phyloP scores from a whole-genome alignment of 2,113 vertebrate species.

The Gymnorhina tibicen region DNA sequence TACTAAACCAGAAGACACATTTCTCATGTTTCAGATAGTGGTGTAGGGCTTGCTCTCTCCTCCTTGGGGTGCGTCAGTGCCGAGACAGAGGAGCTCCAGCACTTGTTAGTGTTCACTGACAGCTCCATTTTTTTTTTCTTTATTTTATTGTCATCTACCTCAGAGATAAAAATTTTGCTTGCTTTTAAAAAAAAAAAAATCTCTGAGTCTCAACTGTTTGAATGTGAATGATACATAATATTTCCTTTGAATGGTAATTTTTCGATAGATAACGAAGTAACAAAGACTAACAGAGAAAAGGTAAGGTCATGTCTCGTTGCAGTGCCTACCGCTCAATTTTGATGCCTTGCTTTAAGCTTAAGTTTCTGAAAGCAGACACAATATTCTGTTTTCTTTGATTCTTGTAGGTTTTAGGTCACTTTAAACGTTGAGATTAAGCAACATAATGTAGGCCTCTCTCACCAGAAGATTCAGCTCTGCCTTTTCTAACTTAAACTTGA shows the following conservation, averaged over 20 bases:
- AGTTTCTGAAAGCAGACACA: slow-evolving; percentile 34
- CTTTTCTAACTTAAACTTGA: slow-evolving; percentile 31
- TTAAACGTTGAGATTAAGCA: slow-evolving; percentile 41
- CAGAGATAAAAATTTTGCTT: slow-evolving; percentile 25
- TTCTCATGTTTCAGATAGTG: neutral
- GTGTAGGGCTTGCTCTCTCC: slow-evolving; percentile 48
- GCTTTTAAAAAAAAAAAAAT: neutral
- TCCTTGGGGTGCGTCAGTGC: neutral
- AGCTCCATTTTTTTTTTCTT: neutral
- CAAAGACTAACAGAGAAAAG: slow-evolving; percentile 45
- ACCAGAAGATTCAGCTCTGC: neutral
- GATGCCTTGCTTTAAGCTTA: slow-evolving; percentile 44
- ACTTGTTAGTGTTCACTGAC: neutral
- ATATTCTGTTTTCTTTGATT: slow-evolving; percentile 18
- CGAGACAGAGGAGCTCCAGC: neutral
- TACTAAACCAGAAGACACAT: neutral
- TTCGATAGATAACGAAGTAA: slow-evolving; percentile 43
- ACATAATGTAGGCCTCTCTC: slow-evolving; percentile 40
- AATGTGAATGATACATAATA: slow-evolving; percentile 45
- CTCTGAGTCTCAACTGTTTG: slow-evolving; percentile 38
- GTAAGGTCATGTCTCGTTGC: neutral
- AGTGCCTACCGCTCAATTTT: neutral
- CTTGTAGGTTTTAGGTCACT: slow-evolving; percentile 50
- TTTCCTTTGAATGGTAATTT: slow-evolving; percentile 39
- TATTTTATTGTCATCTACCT: slow-evolving; percentile 34